A percentile compares a stretch with the other conserved stretches of the same genome.
phyloP scores from a whole-genome alignment of 2,888 invertebrate species.

The Ornithoptera priamus region DNA sequence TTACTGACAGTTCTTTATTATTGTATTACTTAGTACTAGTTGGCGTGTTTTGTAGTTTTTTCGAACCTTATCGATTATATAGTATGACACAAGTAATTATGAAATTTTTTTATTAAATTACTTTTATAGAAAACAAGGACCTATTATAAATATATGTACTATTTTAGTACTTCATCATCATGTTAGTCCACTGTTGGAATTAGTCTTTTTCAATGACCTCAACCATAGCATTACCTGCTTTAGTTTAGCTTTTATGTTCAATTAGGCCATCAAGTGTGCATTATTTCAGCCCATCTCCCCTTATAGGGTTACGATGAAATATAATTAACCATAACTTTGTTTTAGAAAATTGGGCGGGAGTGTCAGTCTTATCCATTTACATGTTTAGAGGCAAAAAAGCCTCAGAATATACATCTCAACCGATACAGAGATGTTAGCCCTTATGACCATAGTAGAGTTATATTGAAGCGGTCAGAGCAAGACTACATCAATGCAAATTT shows the following conservation, averaged over 20 bases:
- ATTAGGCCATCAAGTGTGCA: too few relatives aligned
- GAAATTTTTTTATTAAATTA: too few relatives aligned
- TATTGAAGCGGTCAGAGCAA: constrained; percentile 84
- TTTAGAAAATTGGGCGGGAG: constrained; percentile 87
- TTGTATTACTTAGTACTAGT: not conserved
- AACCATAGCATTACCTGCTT: too few relatives aligned
- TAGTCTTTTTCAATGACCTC: too few relatives aligned
- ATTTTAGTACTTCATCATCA: too few relatives aligned
- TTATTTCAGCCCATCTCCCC: not conserved
- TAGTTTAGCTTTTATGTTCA: too few relatives aligned
- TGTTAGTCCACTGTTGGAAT: too few relatives aligned
- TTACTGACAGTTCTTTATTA: not conserved
- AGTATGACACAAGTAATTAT: not conserved
- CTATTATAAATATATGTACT: too few relatives aligned
- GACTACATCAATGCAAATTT: constrained; percentile 98
- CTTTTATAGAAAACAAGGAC: too few relatives aligned
- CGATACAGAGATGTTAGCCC: constrained; percentile 97
- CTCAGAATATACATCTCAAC: constrained; percentile 90
- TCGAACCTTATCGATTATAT: not conserved
- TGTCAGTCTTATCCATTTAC: constrained; percentile 83
- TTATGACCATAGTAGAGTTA: constrained; percentile 95
- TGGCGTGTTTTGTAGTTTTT: not conserved
- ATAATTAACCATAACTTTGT: constrained; percentile 36
- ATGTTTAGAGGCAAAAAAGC: constrained; percentile 86
- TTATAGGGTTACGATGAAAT: not conserved